A percentile compares a stretch with the other conserved stretches of the same genome.
Conservation (phyloP, 2,113 vertebrate genomes). For the Prunella himalayana region DNA sequence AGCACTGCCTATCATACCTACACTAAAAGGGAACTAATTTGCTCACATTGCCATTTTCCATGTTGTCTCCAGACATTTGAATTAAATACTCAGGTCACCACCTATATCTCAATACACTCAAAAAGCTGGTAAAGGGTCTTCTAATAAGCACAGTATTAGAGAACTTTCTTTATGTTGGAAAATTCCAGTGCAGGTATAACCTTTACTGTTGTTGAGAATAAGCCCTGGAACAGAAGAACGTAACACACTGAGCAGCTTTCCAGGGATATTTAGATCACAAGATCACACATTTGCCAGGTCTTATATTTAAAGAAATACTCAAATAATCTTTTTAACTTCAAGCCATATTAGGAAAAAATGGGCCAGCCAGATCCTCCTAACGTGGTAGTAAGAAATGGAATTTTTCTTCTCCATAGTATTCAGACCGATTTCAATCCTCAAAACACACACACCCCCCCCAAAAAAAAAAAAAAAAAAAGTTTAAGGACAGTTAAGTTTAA, state of each 20-base stretch:
- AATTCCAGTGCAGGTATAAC: neutral
- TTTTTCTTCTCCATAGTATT: neutral
- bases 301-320: neutral
- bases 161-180: neutral
- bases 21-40: neutral
- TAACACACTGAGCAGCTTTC: neutral
- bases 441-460: neutral
- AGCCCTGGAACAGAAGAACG: neutral
- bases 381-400: neutral
- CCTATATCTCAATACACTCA: neutral
- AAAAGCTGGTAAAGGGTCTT: neutral
- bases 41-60: neutral
- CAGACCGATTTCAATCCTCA: neutral
- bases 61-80: neutral
- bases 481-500: neutral
- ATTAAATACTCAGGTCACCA: neutral
- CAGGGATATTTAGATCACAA: neutral
- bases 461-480: too few species aligned
- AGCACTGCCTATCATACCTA: neutral
- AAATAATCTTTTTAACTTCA: neutral
- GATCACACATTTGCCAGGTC: neutral
- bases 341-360: neutral
- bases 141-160: neutral
- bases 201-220: neutral
- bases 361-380: neutral